Evolutionary conservation across 2,113 vertebrate species (phyloP), one percentile per base, ranked within the genome.

Genomic region (Gopherus flavomarginatus): DNA sequence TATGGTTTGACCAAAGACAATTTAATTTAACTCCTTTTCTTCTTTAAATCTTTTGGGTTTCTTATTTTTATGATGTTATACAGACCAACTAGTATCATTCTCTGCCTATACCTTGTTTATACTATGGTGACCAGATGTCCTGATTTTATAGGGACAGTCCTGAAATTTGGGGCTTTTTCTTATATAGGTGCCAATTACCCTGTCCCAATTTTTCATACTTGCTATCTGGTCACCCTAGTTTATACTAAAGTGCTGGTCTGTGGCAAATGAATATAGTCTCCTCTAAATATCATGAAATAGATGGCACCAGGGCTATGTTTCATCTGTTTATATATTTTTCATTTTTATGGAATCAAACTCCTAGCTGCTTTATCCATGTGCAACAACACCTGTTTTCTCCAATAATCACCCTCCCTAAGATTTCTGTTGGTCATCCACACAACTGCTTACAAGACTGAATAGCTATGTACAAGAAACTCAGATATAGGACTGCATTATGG

Each of bases 401-500:
- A 72, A 17, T 72, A 38, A 72, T 38, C 38, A 11, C 16, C 17
- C 19, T 72, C 35, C 35, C 9, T 69, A 69, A n/a, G 4, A 11
- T 21, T n/a, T 72, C 8, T 38, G 65, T 72, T 72, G 35, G n/a
- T 72, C n/a, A 72, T 19, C 65, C 19, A 72, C 19, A 38, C n/a
- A 72, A 38, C 19, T 38, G n/a, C 65, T 72, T 72, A 72, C n/a
- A 72, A 38, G n/a, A 72, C 35, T 22, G 65, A 72, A 38, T 72
- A 72, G 65, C 65, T 72, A 72, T 1, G 6, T 72, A 72, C n/a
- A 38, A 72, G 65, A 72, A 38, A 72, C n/a, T 22, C n/a, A 14
- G 3, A 3, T 3, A 11, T 0, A 12, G 10, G 50, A 8, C 6
- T 11, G 6, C 38, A 72, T 42, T 19, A 4, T 19, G 44, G 54